phyloP scores from a whole-genome alignment of 2,797 vertebrate genomes.

The Chelon labrosus region DNA sequence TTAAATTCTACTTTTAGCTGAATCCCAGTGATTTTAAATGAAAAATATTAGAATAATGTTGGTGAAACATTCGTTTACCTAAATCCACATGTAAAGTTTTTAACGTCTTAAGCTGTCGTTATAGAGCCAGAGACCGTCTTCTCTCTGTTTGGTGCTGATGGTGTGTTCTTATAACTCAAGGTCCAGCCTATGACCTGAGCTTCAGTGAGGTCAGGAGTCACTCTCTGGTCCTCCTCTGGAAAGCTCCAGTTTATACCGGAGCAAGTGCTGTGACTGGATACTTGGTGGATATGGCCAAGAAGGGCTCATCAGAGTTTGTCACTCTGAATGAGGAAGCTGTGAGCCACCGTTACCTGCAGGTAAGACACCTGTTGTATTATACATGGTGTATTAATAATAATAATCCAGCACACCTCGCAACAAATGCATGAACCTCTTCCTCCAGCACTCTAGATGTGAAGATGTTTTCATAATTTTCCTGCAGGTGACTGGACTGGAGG shows the following conservation, averaged over 20 bases:
- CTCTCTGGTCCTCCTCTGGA: conserved; percentile 94
- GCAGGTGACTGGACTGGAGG: conserved; percentile 89
- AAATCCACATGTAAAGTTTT: background rate
- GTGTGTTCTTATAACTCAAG: conserved; percentile 69
- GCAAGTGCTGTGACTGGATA: conserved; percentile 89
- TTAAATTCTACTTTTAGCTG: background rate
- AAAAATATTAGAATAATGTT: background rate
- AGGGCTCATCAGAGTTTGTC: conserved; percentile 86
- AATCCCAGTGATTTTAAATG: background rate
- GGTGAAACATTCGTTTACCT: background rate
- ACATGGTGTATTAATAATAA: no score
- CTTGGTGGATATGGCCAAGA: conserved; percentile 92
- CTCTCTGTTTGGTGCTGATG: background rate
- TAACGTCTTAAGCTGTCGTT: background rate
- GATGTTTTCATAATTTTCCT: conserved; percentile 6
- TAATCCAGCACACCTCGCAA: no score
- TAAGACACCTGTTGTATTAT: conserved; percentile 51
- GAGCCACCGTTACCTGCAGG: conserved; percentile 89
- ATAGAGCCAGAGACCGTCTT: background rate
- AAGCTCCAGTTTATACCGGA: conserved; percentile 91
- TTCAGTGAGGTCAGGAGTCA: conserved; percentile 92
- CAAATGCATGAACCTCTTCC: background rate
- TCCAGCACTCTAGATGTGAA: background rate
- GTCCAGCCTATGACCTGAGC: conserved; percentile 91
- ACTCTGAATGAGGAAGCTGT: conserved; percentile 85